Conservation (phyloP, 1,140 invertebrate genomes). For the Aphelinus certus region DNA sequence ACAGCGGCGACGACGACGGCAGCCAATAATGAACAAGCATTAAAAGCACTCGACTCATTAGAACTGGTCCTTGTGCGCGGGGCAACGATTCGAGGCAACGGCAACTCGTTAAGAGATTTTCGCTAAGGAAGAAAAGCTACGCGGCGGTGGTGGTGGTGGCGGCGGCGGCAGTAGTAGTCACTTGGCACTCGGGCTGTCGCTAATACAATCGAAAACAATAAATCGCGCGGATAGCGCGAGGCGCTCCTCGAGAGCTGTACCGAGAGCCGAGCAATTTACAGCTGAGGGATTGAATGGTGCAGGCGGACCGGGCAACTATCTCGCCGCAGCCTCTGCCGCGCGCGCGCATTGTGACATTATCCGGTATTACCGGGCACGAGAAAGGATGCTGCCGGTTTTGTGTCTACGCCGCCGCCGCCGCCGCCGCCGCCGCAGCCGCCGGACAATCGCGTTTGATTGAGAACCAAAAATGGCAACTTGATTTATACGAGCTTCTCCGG, state of each 20-base stretch:
- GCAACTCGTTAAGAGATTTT: conserved; percentile 19
- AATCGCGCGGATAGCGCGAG: conserved; percentile 8
- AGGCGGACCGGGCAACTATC: too few relatives aligned
- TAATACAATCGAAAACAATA: conserved; percentile 35
- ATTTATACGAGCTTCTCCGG: background rate
- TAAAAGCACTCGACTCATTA: conserved; percentile 21
- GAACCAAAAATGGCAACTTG: conserved; percentile 16
- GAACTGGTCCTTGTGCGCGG: background rate
- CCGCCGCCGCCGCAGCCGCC: too few relatives aligned
- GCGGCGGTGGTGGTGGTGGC: background rate
- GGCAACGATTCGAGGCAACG: too few relatives aligned
- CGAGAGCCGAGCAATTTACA: conserved; percentile 8
- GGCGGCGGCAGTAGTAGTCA: too few relatives aligned
- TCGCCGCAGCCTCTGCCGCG: background rate
- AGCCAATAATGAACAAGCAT: conserved; percentile 23
- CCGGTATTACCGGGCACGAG: background rate
- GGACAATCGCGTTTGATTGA: conserved; percentile 26
- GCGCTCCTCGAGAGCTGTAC: background rate
- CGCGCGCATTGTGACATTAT: conserved; percentile 2
- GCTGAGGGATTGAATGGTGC: background rate
- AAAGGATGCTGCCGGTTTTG: background rate
- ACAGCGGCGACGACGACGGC: background rate
- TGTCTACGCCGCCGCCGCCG: too few relatives aligned
- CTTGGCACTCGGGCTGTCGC: background rate
- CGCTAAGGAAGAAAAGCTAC: background rate